Base-by-base conservation (phyloP, 2,797 vertebrate species). In the Tadarida brasiliensis region DNA sequence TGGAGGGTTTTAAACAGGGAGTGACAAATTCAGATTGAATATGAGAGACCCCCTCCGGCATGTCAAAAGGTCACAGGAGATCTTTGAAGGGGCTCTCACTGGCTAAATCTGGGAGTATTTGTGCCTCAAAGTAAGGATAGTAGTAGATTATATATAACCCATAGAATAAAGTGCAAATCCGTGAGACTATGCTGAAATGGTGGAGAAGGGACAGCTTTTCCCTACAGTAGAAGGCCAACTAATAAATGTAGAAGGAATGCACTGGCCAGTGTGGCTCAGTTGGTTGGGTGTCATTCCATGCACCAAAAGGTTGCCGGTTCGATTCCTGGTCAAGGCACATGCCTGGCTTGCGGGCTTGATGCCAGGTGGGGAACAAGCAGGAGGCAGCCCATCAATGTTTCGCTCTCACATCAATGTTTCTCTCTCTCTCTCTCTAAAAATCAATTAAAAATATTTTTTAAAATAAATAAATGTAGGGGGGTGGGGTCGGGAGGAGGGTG, bases 21-120 rank as follows among this genome's bases (percentile, higher is more conserved):
- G 19, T 47, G 61, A 91, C 30, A 76, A n/a, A 26, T 74, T 68
- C 81, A 74, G 82, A 81, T 67, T n/a, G 33, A 94, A 90, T 77
- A 77, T 59, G n/a, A 86, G 80, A 51, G 51, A 61, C n/a, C 14
- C 14, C 11, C n/a, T 90, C 51, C 47, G 39, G 17, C 51, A 74
- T n/a, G 16, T 56, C 70, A 35, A 59, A 77, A 90, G 70, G 11
- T 20, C 35, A 81, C 3, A 35, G 63, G 22, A 20, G 59, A 30
- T 71, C 47, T 47, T n/a, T 81, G 33, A 91, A 91, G 39, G 26
- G 76, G 35, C 49, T 92, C 56, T 90, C 49, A 54, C 24, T 67
- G n/a, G 49, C 26, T 84, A 90, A 77, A 90, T 67, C 11, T 83
- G 22, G 73, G 56, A 83, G 61, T 19, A 63, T 83, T 70, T 83